Conservation (phyloP, 2,113 vertebrate species). For the Lonchura striata region DNA sequence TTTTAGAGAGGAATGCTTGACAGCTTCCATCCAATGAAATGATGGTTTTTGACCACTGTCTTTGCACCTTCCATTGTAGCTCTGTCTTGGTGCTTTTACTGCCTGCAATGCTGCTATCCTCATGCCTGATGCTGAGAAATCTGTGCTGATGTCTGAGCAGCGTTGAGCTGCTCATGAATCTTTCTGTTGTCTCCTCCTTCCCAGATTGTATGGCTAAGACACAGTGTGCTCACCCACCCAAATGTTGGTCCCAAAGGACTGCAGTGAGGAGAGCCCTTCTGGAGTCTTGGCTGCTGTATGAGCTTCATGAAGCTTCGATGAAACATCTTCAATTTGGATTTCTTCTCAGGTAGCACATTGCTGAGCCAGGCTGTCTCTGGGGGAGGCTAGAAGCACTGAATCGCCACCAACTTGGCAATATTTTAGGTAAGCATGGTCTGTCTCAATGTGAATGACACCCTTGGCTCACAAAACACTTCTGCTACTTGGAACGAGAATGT, state of each 20-base stretch:
- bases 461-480: background rate
- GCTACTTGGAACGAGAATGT: background rate
- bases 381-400: background rate
- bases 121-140: background rate
- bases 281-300: background rate
- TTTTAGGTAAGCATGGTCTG: background rate
- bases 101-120: background rate
- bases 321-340: background rate
- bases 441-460: background rate
- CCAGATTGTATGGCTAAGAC: background rate
- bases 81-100: background rate
- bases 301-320: background rate
- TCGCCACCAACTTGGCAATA: background rate
- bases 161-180: background rate
- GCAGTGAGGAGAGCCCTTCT: background rate
- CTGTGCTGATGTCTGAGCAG: background rate
- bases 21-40: background rate
- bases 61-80: background rate
- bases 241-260: background rate
- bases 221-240: background rate
- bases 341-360: background rate
- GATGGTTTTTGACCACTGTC: background rate
- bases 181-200: background rate
- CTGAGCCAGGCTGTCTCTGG: background rate
- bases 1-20: background rate